Conservation (phyloP, 2,797 vertebrate genomes). For the Pteronotus mesoamericanus region DNA sequence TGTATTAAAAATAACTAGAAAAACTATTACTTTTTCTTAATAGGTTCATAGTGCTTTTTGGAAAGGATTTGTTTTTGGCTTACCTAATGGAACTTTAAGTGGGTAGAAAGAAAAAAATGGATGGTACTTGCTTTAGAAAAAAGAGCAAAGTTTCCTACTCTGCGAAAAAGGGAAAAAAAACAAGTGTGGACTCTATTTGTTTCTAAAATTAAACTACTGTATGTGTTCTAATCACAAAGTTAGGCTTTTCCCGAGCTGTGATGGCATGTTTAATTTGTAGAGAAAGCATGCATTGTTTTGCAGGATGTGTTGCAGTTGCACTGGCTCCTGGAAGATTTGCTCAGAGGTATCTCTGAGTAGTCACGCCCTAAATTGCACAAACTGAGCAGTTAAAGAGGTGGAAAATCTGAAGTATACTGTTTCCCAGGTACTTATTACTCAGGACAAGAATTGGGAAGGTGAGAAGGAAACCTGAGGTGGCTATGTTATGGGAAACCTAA, state of each 20-base stretch:
- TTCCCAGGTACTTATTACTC: slow-evolving; percentile 35
- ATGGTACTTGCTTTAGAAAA: neutral
- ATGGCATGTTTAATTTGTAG: neutral
- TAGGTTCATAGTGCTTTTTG: neutral
- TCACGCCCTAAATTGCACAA: slow-evolving; percentile 39
- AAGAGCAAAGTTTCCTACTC: neutral
- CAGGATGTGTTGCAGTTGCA: neutral
- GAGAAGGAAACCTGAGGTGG: neutral
- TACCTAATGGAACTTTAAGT: slow-evolving; percentile 14
- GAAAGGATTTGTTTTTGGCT: slow-evolving; percentile 31
- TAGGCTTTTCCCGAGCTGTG: neutral
- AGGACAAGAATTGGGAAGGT: neutral
- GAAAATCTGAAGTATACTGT: slow-evolving; percentile 53
- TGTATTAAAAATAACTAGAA: neutral
- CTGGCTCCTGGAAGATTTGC: slow-evolving; percentile 45
- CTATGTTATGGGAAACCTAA: neutral
- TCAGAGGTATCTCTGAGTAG: slow-evolving; percentile 50
- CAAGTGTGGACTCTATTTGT: neutral
- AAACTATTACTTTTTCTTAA: neutral
- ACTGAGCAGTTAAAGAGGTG: slow-evolving; percentile 42
- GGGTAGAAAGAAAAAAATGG: neutral
- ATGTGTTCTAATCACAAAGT: neutral
- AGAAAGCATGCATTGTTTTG: slow-evolving; percentile 49
- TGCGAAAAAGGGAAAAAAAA: neutral
- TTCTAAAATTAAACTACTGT: slow-evolving; percentile 25